Evolutionary conservation across 2,888 invertebrate species (phyloP), one percentile per base, ranked within the genome.

Genomic region (Catonia carolina): DNA sequence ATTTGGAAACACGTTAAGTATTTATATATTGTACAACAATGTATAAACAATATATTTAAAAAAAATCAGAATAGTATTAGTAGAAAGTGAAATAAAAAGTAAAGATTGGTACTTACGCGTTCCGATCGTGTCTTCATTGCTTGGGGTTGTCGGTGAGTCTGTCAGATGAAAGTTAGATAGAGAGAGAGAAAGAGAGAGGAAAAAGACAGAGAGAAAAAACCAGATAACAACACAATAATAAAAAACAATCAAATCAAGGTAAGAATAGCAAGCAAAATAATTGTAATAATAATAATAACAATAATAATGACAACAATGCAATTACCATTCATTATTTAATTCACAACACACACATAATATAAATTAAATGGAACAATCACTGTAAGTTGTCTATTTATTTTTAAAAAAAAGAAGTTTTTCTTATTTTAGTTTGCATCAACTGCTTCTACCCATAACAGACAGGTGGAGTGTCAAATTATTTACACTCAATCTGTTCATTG

Each of bases 31-130:
- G n/a, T n/a, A n/a, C n/a, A n/a, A n/a, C n/a, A n/a, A n/a, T n/a
- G n/a, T n/a, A n/a, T n/a, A n/a, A n/a, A n/a, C n/a, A n/a, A n/a
- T n/a, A n/a, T n/a, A n/a, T n/a, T n/a, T n/a, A n/a, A n/a, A n/a
- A n/a, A n/a, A n/a, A n/a, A n/a, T n/a, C n/a, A n/a, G n/a, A n/a
- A n/a, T n/a, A n/a, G n/a, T n/a, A n/a, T n/a, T n/a, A n/a, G n/a
- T n/a, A n/a, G n/a, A n/a, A n/a, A n/a, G n/a, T n/a, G n/a, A n/a
- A n/a, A n/a, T n/a, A n/a, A n/a, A n/a, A n/a, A n/a, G n/a, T n/a
- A n/a, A n/a, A n/a, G n/a, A n/a, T n/a, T n/a, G n/a, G n/a, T 74
- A 75, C 76, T 76, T 75, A 76, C 76, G 75, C 69, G 74, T 65
- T 62, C 67, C 68, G 56, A 68, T 71, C 66, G 74, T 70, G 71